A percentile compares a stretch with the other conserved stretches of the same genome.
phyloP scores from a whole-genome alignment of 2,888 invertebrate genomes.

The Bibio marci region DNA sequence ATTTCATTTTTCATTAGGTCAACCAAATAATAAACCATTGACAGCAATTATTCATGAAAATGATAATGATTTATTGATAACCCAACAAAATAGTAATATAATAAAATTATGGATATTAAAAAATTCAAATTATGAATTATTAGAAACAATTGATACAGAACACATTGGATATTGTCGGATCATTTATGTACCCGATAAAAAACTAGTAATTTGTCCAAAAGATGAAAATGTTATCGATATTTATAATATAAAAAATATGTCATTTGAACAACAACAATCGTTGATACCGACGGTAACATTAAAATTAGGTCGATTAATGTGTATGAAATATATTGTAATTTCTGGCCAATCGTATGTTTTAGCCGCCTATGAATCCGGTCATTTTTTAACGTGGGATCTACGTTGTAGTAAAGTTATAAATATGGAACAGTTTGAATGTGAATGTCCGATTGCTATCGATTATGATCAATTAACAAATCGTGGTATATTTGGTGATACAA shows the following conservation, averaged over 20 bases:
- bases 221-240: conserved; percentile 32
- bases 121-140: conserved; percentile 40
- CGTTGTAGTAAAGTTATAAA: conserved; percentile 33
- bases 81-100: conserved; percentile 57
- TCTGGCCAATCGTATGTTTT: conserved; percentile 37
- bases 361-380: conserved; percentile 58
- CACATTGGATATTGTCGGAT: conserved; percentile 57
- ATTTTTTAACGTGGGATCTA: conserved; percentile 53
- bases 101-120: conserved; percentile 47
- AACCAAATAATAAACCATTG: conserved; percentile 20
- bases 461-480: conserved; percentile 46
- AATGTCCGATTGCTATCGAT: conserved; percentile 54
- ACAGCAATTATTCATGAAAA: conserved; percentile 32
- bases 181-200: conserved; percentile 35
- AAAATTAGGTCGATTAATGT: conserved; percentile 37
- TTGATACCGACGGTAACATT: conserved; percentile 23
- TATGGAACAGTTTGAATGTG: conserved; percentile 26
- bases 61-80: conserved; percentile 37
- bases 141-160: conserved; percentile 38
- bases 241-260: conserved; percentile 22
- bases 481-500: conserved; percentile 42
- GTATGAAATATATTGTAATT: conserved; percentile 32
- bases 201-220: conserved; percentile 48
- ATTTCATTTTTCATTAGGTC: conserved; percentile 32
- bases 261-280: conserved; percentile 23